Percentiles rank a stretch among this genome's conserved stretches.
These are phyloP conservation scores for Phragmatobia fuliginosa DNA, from an alignment of 2,888 invertebrate genomes.

Conservation along the genomic window DNA sequence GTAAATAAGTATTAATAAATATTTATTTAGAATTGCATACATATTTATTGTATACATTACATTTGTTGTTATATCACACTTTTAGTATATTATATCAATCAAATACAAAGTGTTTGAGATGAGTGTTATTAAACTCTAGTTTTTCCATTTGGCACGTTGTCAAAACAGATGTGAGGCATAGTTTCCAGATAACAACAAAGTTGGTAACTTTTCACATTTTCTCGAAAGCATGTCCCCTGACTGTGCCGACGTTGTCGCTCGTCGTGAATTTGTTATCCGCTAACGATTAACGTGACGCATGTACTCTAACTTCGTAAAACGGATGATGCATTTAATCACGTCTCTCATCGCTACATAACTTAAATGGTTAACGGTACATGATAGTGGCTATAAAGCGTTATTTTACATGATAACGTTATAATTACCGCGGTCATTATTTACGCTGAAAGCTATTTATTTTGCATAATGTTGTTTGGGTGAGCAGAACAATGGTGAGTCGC, in stretches of 20 bases:
- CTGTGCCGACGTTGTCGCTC: slow-evolving; percentile 67
- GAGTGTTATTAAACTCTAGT: slow-evolving; percentile 69
- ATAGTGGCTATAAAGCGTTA: slow-evolving; percentile 52
- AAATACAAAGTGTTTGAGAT: slow-evolving; percentile 35
- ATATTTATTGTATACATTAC: too few relatives aligned
- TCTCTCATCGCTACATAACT: slow-evolving; percentile 31
- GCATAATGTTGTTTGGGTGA: slow-evolving; percentile 76
- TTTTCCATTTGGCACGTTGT: slow-evolving; percentile 75
- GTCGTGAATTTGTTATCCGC: slow-evolving; percentile 71
- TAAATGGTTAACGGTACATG: slow-evolving; percentile 47
- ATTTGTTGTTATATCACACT: neutral
- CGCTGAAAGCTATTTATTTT: slow-evolving; percentile 74
- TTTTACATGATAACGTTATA: slow-evolving; percentile 65
- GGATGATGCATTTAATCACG: slow-evolving; percentile 43
- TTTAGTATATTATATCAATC: slow-evolving; percentile 35
- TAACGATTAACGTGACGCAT: slow-evolving; percentile 66
- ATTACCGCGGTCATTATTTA: slow-evolving; percentile 71
- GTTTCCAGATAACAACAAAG: slow-evolving; percentile 77
- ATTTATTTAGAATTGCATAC: too few relatives aligned
- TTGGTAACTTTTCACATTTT: slow-evolving; percentile 84
- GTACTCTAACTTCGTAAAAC: slow-evolving; percentile 41
- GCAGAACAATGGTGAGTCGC: slow-evolving; percentile 70
- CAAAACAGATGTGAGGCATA: slow-evolving; percentile 76
- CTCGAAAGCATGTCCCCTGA: slow-evolving; percentile 58
- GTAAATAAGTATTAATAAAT: too few relatives aligned